A percentile compares a stretch with the other conserved stretches of the same genome.
phyloP scores from a whole-genome alignment of 2,797 vertebrate genomes.

The Tauraco hartlaubi region DNA sequence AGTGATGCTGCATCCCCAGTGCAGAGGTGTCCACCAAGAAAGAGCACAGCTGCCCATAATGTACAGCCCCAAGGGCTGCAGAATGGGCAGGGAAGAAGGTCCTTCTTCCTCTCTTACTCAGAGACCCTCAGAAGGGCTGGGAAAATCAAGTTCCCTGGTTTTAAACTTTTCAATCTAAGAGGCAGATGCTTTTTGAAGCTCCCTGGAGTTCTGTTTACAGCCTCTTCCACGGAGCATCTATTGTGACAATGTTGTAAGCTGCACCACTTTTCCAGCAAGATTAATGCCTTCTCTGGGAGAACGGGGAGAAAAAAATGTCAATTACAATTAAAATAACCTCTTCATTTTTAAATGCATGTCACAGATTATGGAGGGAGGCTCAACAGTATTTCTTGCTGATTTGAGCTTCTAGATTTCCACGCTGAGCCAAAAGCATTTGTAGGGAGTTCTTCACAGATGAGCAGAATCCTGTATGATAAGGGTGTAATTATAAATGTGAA shows the following conservation, averaged over 20 bases:
- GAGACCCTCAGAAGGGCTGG: neutral
- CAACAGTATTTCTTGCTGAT: neutral
- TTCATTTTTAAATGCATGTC: neutral
- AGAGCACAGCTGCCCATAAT: neutral
- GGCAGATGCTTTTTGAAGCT: neutral
- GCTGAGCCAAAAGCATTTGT: neutral
- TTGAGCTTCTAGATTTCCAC: neutral
- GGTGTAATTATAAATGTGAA: neutral
- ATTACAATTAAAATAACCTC: slow-evolving; percentile 26
- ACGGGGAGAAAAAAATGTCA: neutral
- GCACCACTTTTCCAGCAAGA: neutral
- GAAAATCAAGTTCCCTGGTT: neutral
- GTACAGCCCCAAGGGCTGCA: accelerated
- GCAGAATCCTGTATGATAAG: neutral
- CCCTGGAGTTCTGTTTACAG: neutral
- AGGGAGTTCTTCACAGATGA: neutral
- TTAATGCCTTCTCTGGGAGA: neutral
- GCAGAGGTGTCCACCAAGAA: neutral
- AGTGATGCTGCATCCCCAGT: neutral
- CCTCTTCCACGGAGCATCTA: neutral
- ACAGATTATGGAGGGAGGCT: neutral
- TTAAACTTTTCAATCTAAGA: neutral
- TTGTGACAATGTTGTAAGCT: neutral
- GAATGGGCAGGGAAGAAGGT: neutral
- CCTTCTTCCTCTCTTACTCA: neutral